phyloP scores from a whole-genome alignment of 35 echinoderm and acorn worm genomes.

The Lytechinus pictus region DNA sequence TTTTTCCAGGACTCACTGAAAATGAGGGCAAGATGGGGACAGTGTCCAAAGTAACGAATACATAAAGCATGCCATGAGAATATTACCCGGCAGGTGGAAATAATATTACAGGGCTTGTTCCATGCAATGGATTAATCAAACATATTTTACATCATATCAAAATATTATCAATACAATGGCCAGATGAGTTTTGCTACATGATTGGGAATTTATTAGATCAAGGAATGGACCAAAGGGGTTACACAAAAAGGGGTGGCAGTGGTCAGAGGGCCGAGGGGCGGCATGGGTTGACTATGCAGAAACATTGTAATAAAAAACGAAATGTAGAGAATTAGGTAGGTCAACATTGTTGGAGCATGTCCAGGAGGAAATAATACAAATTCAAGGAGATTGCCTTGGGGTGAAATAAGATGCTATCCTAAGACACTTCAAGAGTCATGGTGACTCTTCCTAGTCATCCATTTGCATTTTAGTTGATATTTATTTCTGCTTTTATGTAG shows the following conservation, averaged over 20 bases:
- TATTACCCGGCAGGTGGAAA: too few species aligned
- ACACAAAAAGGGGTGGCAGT: neutral
- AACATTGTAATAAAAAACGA: neutral
- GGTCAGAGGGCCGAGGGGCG: neutral
- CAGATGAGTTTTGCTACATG: too few species aligned
- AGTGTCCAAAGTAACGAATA: neutral
- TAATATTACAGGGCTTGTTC: too few species aligned
- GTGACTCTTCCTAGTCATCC: neutral
- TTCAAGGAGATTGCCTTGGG: constrained; percentile 7
- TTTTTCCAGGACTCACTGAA: neutral
- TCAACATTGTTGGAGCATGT: constrained; percentile 2
- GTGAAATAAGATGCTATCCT: neutral
- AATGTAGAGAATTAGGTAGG: neutral
- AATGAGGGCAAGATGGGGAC: neutral
- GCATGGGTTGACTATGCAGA: neutral
- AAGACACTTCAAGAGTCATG: neutral
- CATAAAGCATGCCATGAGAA: too few species aligned
- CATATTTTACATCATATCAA: too few species aligned
- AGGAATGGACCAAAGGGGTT: neutral
- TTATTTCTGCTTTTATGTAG: neutral
- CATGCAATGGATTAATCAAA: too few species aligned
- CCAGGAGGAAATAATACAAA: neutral
- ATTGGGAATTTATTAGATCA: too few species aligned
- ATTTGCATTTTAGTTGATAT: neutral
- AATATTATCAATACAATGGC: too few species aligned